These are phyloP conservation scores for Tenebrosternarchus preto DNA, from an alignment of 2,113 vertebrate genomes.

Conservation along the genomic window DNA sequence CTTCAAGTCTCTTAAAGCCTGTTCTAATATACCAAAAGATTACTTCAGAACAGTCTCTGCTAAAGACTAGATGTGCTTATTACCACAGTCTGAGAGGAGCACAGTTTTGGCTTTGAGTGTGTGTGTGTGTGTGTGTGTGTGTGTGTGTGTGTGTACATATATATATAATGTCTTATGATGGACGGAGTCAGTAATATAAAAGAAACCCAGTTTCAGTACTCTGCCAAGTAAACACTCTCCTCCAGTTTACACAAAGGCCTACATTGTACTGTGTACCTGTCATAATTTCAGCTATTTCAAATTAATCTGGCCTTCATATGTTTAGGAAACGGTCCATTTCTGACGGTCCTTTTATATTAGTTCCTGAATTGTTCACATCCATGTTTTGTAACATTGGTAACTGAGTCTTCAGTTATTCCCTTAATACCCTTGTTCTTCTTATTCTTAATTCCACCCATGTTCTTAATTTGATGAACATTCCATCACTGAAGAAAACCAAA, in stretches of 20 bases:
- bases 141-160: too few relatives aligned
- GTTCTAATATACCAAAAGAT: too few relatives aligned
- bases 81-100: too few relatives aligned
- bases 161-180: neutral
- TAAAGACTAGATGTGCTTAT: too few relatives aligned
- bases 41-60: too few relatives aligned
- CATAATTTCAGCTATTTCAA: conserved; percentile 27
- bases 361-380: neutral
- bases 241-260: conserved; percentile 29
- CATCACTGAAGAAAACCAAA: neutral
- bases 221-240: conserved; percentile 42
- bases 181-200: conserved; percentile 19
- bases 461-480: conserved; percentile 3
- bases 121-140: too few relatives aligned
- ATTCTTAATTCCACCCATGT: neutral
- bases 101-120: too few relatives aligned
- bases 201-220: conserved; percentile 19
- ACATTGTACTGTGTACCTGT: conserved; percentile 25
- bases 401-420: too few relatives aligned
- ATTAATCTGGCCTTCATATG: conserved; percentile 22
- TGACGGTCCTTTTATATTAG: conserved; percentile 2
- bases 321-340: conserved; percentile 25
- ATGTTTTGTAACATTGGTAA: neutral
- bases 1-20: too few relatives aligned
- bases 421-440: neutral